Evolutionary conservation across 2,797 vertebrate species (phyloP), one percentile per base, ranked within the genome.

Genomic region (Galaxias olidus): DNA sequence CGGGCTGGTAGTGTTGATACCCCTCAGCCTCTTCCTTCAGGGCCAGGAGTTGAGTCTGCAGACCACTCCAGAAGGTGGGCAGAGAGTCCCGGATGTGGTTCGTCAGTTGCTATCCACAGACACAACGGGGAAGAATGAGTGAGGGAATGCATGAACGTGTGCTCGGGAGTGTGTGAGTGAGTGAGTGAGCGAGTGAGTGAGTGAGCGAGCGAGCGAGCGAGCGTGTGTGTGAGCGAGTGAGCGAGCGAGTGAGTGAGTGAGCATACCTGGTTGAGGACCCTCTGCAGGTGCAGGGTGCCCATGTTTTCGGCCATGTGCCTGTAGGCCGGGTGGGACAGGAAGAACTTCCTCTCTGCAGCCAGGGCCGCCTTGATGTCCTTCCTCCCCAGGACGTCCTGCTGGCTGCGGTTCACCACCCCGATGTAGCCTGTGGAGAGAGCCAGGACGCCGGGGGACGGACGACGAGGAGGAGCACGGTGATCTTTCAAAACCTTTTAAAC

Each of bases 71-170:
- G 84, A 96, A 93, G 58, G 84, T 91, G 50, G 95, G 94, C 69
- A 96, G 80, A 0, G 91, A 94, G 47, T 96, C 95, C 55, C 94
- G 91, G 76, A 97, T 98, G 84, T 98, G 96, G 83, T 96, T 95
- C 76, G 94, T 98, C 76, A 98, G 92, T 95, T 96, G 95, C 95
- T 94, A 80, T 48, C 69, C 69, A 83, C 45, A 87, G 13, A 51
- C 44, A 71, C 7, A 4, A 61, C 56, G n/a, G 20, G 41, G 13
- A 55, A 10, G 10, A 8, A 69, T 57, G 55, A 15, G 55, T 46
- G 58, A 20, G 58, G 14, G 44, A 20, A 19, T 48, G 58, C 13
- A 20, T 19, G 44, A n/a, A 44, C 10, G 59, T 48, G 45, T 41
- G 10, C 15, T 41, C 18, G 5, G n/a, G 17, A 14, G 30, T 11